A percentile compares a stretch with the other conserved stretches of the same genome.
phyloP scores from a whole-genome alignment of 2,888 invertebrate species.

The Cremastobaeus sp. region DNA sequence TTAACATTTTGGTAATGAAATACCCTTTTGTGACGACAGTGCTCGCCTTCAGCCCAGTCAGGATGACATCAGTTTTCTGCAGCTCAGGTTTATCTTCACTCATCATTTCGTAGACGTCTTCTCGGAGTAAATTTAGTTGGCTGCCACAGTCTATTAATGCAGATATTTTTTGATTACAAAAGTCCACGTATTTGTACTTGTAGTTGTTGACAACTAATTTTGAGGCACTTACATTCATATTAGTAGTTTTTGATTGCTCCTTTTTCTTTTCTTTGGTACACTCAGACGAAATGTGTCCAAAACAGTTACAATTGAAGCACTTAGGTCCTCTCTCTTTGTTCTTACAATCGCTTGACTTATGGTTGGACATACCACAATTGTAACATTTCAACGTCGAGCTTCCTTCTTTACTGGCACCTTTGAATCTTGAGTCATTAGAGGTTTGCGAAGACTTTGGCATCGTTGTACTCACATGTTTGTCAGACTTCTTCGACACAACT shows the following conservation, averaged over 20 bases:
- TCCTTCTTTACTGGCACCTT: not conserved
- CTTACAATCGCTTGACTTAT: slow-evolving; percentile 16
- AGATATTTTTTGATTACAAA: not conserved
- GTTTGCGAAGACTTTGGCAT: no score
- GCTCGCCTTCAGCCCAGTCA: slow-evolving; percentile 10
- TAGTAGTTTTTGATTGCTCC: not conserved
- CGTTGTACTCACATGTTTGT: no score
- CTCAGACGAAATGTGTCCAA: slow-evolving; percentile 14
- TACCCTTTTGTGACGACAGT: not conserved
- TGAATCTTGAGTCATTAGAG: no score
- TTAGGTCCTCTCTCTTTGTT: slow-evolving; percentile 14
- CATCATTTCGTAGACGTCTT: not conserved
- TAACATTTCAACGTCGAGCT: slow-evolving; percentile 1
- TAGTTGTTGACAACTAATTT: not conserved
- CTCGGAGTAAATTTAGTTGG: not conserved
- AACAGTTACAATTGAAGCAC: slow-evolving; percentile 36
- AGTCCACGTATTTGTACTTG: slow-evolving; percentile 3
- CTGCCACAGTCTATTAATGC: not conserved
- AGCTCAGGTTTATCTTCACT: not conserved
- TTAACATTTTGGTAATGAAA: not conserved
- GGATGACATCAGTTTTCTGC: slow-evolving; percentile 2
- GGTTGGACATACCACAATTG: slow-evolving; percentile 20
- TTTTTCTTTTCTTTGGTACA: slow-evolving; percentile 17
- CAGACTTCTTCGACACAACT: not conserved
- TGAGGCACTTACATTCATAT: not conserved